Base-by-base conservation (phyloP, 2,888 invertebrate species). In the Drosophila peninsularis region DNA sequence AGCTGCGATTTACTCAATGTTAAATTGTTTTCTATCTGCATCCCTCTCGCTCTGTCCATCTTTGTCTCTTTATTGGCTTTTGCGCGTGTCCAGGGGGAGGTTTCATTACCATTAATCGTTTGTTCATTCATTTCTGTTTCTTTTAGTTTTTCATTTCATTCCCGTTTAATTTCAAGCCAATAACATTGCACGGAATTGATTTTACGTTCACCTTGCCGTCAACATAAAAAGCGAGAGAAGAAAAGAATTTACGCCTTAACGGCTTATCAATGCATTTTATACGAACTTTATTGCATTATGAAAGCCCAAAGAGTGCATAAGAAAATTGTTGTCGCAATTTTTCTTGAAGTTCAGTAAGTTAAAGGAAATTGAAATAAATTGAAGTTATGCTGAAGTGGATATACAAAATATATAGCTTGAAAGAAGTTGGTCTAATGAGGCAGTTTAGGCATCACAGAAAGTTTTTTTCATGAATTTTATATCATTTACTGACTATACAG, bases 141-240 rank as follows among this genome's bases (percentile, higher is more conserved):
- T 66, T 63, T 50, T 41, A 34, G 19, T 50, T 50, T 14, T 21
- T 32, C n/a, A n/a, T 36, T 24, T 24, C 5, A 30, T 36, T 41
- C 54, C 41, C 63, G 56, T 71, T 75, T 55, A 57, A 69, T 69
- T 78, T 62, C 47, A 54, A 57, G 66, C 44, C 60, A 62, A 50
- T 50, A 54, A 66, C 47, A 57, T 65, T 50, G 58, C 54, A 44
- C 36, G 17, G 65, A 82, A 82, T 88, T 82, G 88, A 85, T 88
- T 82, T 82, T 71, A 64, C 65, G 67, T 69, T 76, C 80, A 74
- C 77, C 70, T 85, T 78, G 82, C 67, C 71, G 75, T 71, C 79
- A 71, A 63, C n/a, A 17, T 14, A 21, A 34, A 14, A 78, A 64
- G n/a, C 7, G 27, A 7, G 27, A 30, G 27, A 30, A 7, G 42